Base-by-base conservation (phyloP, 2,113 vertebrate genomes). In the Pholis gunnellus region DNA sequence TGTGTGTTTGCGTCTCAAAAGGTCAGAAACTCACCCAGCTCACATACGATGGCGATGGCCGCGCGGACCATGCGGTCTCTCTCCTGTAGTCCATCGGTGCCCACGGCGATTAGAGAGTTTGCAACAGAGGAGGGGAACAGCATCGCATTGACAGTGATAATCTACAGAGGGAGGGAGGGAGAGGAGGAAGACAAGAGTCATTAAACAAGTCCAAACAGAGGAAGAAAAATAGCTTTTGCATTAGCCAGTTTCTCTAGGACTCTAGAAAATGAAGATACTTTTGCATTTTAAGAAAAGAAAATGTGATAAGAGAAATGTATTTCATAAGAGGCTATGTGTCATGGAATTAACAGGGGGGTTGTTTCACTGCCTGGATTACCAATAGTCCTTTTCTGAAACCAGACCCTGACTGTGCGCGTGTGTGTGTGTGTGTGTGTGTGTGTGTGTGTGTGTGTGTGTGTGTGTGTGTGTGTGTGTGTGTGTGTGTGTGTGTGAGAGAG, bases 81-180 rank as follows among this genome's bases (percentile, higher is more conserved):
- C 92, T 99, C 98, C 88, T 99, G 98, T 75, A 98, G 97, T 69
- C 98, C 98, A 85, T 99, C 98, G 0, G 97, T 99, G 89, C 98
- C 98, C 94, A 99, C 97, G 18, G 98, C 98, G 83, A 99, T 97
- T 78, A 99, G 95, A 75, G 98, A 99, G 95, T 99, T 99, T 66
- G 98, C 95, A 89, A 99, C 95, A 78, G 98, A 99, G 89, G 96
- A 98, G 91, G 98, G 98, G 92, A 99, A 99, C 72, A 99, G 93
- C 91, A 97, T 96, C 81, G 98, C 98, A 89, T 99, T 99, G 96
- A 99, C 97, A 93, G 98, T 98, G 94, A 99, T 99, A 95, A 99
- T 99, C 98, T 99, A 77, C 13, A 72, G 68, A 66, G 46, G 29
- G 63, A 65, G 46, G 29, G 36, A 42, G 27, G 25, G 40, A 75